Evolutionary conservation across 1,140 invertebrate genomes (phyloP).

Genomic region (Ceratosolen solmsi): DNA sequence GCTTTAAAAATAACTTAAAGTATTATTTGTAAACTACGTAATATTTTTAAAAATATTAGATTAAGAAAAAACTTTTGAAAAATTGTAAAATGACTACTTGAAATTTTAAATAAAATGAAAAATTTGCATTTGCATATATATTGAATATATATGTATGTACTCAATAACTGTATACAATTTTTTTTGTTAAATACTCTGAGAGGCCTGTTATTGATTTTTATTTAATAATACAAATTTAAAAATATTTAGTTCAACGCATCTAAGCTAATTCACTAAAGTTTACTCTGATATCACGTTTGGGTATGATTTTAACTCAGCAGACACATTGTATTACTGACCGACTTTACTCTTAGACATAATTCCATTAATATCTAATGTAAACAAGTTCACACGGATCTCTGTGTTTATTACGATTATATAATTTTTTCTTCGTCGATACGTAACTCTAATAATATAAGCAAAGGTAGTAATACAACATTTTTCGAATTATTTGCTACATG

Average conservation of each 20-base stretch:
- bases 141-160: background rate
- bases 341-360: conserved; percentile 41
- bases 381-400: conserved; percentile 46
- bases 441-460: conserved; percentile 31
- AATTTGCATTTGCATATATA: background rate
- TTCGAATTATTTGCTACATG: conserved; percentile 31
- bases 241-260: background rate
- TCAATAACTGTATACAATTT: background rate
- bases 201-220: background rate
- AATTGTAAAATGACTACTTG: background rate
- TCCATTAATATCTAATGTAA: conserved; percentile 44
- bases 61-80: background rate
- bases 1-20: background rate
- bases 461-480: conserved; percentile 26
- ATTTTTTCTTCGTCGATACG: conserved; percentile 42
- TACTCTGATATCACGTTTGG: background rate
- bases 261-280: conserved; percentile 24
- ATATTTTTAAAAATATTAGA: background rate
- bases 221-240: background rate
- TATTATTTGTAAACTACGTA: background rate
- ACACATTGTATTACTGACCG: conserved; percentile 18
- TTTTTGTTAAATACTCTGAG: conserved; percentile 7
- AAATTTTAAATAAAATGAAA: background rate
- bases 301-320: conserved; percentile 22
- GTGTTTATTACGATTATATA: conserved; percentile 38